These are phyloP conservation scores for Macrobrachium nipponense DNA, from an alignment of 1,140 invertebrate genomes.

Conservation along the genomic window DNA sequence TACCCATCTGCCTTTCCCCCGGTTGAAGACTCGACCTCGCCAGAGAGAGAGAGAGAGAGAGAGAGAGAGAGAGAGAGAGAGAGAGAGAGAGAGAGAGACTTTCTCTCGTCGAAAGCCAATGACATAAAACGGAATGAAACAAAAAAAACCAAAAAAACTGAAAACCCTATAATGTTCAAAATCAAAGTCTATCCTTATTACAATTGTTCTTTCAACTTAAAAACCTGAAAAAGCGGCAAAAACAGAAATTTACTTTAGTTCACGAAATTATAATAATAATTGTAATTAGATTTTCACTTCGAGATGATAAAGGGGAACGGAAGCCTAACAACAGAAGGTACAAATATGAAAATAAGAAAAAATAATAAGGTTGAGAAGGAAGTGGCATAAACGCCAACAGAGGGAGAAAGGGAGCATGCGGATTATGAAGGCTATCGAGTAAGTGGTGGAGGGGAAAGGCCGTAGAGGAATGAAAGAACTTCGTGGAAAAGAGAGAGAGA, in stretches of 20 bases:
- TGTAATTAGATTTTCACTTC: too few relatives aligned
- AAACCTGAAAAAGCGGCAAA: too few relatives aligned
- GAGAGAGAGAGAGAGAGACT: slow-evolving; percentile 18
- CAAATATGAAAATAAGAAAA: too few relatives aligned
- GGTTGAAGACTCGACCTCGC: too few relatives aligned
- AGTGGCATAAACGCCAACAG: background rate
- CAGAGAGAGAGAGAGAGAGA: background rate
- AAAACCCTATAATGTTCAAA: too few relatives aligned
- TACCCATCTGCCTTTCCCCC: too few relatives aligned
- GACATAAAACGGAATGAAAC: background rate
- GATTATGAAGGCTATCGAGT: background rate
- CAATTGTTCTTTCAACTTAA: too few relatives aligned
- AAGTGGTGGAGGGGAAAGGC: background rate
- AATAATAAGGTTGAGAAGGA: background rate
- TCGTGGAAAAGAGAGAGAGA: background rate
- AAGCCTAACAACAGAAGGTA: too few relatives aligned
- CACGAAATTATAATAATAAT: too few relatives aligned
- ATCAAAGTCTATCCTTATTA: too few relatives aligned
- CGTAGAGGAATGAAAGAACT: background rate
- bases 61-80: slow-evolving; percentile 7
- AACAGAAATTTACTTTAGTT: too few relatives aligned
- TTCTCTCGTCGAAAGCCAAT: background rate
- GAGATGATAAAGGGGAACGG: too few relatives aligned
- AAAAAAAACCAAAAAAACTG: background rate
- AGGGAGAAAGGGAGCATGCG: background rate